A percentile compares a stretch with the other conserved stretches of the same genome.
phyloP scores from a whole-genome alignment of 2,113 vertebrate genomes.

The Oophaga pumilio region DNA sequence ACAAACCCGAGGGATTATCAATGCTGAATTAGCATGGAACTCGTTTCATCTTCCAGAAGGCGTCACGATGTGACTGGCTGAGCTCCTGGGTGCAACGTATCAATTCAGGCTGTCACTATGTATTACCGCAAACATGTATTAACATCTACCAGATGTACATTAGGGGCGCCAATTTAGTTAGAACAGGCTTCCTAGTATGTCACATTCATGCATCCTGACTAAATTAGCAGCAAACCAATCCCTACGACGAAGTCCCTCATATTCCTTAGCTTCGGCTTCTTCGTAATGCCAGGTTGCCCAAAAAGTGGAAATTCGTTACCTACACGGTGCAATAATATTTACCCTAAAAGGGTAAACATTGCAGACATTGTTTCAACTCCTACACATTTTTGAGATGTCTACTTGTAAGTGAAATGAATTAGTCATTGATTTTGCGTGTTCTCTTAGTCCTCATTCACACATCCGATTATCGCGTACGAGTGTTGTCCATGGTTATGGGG shows the following conservation, averaged over 20 bases:
- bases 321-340: not conserved
- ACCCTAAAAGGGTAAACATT: too few species aligned
- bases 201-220: not conserved
- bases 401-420: too few species aligned
- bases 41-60: slow-evolving; percentile 12
- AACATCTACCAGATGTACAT: not conserved
- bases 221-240: not conserved
- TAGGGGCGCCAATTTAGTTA: not conserved
- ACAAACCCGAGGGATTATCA: not conserved
- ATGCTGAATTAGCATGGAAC: not conserved
- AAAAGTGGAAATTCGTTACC: not conserved
- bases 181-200: not conserved
- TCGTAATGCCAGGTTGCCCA: too few species aligned
- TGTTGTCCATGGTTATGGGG: too few species aligned
- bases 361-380: too few species aligned
- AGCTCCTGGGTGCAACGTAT: not conserved
- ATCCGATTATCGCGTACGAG: too few species aligned
- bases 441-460: too few species aligned
- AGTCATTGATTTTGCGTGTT: too few species aligned
- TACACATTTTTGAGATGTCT: too few species aligned
- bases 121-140: not conserved
- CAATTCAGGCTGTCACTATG: not conserved
- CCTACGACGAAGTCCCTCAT: not conserved
- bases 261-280: not conserved
- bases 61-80: not conserved